Evolutionary conservation across 2,888 invertebrate genomes (phyloP), one percentile per base, ranked within the genome.

Genomic region (Drosophila neutralis): DNA sequence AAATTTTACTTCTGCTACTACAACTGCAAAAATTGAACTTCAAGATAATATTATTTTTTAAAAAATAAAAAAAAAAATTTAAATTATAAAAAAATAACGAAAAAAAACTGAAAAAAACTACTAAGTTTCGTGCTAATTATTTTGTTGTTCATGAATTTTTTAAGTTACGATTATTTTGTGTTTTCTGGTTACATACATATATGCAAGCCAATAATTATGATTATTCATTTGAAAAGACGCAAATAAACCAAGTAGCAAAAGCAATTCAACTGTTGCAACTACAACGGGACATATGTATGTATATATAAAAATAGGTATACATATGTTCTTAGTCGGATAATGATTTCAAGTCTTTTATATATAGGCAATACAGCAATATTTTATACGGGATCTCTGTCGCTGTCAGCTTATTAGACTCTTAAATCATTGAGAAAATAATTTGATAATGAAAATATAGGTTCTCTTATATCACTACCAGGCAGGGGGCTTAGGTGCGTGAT

Each of bases 1-100:
- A 92, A 91, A 89, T 89, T 91, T 86, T 90, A 91, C 85, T 90
- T 90, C 92, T 91, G 92, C 91, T 91, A 86, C 89, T 84, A 91
- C 91, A 91, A 85, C 91, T 89, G 91, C 91, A 92, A 87, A 86
- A 90, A 90, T 88, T 90, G 89, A 91, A 91, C 90, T 92, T 87
- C 90, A 90, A 84, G 73, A 90, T 91, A 90, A 90, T 91, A 89
- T 89, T 89, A 86, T 90, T 90, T 91, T 90, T 91, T 83, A 83
- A 90, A 90, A 90, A 91, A 89, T 73, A 83, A 82, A 85, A 88
- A 33, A 33, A 80, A 81, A 84, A 91, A 90, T 83, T 86, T 90
- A 90, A 84, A 92, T 91, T 91, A 91, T 86, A 91, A 89, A 89
- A 82, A 88, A 89, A 80, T 45, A 86, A 78, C 80, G 78, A 82